A percentile compares a stretch with the other conserved stretches of the same genome.
Evolutionary conservation across 2,113 vertebrate species (phyloP).

Genomic region (Indicator maculatus): DNA sequence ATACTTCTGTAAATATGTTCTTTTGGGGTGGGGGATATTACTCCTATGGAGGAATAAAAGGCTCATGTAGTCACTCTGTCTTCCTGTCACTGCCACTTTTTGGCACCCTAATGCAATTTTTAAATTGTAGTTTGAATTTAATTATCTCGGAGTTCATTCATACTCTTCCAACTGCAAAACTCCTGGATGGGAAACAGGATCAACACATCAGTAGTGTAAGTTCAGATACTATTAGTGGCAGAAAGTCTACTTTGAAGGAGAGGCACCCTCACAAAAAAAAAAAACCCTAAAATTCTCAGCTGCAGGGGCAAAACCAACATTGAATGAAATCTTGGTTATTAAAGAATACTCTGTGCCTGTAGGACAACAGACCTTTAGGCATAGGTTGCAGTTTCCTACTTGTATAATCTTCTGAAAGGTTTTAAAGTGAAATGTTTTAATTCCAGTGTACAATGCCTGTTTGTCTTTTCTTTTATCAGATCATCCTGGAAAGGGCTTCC

Average conservation of each 20-base stretch:
- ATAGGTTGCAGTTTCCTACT: not conserved
- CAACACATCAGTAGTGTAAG: not conserved
- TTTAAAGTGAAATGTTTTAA: not conserved
- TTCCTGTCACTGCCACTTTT: not conserved
- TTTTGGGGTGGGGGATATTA: not conserved
- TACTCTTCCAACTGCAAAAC: not conserved
- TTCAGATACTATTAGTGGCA: not conserved
- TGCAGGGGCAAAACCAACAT: not conserved
- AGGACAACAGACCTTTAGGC: not conserved
- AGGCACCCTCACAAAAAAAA: not conserved
- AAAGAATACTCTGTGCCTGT: not conserved
- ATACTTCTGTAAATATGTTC: not conserved
- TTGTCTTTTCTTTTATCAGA: constrained; percentile 72
- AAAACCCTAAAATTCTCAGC: not conserved
- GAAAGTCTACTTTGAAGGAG: not conserved
- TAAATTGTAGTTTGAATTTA: not conserved
- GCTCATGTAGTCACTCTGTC: not conserved
- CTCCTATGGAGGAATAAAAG: not conserved
- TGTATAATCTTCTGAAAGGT: not conserved
- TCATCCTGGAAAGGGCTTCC: constrained; percentile 97
- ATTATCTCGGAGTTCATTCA: not conserved
- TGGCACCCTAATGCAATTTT: not conserved
- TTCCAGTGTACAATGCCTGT: accelerated
- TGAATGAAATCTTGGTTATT: not conserved
- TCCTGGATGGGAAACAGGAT: not conserved